Conservation (phyloP, 1,140 invertebrate genomes). For the Zaprionus taronus region DNA sequence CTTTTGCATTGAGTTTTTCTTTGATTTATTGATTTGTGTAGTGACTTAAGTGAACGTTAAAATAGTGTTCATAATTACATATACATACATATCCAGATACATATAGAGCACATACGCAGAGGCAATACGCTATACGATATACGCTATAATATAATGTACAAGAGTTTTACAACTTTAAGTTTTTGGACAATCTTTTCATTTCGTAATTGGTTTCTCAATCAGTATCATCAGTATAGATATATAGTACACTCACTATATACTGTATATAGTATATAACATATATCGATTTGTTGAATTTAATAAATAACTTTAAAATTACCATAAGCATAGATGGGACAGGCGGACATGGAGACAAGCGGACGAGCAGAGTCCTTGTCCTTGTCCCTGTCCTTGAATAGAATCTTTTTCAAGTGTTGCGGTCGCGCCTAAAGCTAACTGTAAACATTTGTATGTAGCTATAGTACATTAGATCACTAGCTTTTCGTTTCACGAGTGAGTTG, state of each 20-base stretch:
- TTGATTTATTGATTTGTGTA: constrained; percentile 79
- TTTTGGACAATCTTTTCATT: constrained; percentile 83
- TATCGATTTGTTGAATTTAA: constrained; percentile 52
- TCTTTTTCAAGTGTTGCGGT: constrained; percentile 36
- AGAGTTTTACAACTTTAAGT: constrained; percentile 80
- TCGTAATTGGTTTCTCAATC: constrained; percentile 57
- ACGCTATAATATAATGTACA: constrained; percentile 65
- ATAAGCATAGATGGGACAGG: constrained; percentile 67
- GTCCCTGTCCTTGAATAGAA: constrained; percentile 43
- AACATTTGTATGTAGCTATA: constrained; percentile 79
- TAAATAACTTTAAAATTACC: constrained; percentile 78
- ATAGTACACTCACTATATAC: constrained; percentile 14
- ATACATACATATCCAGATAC: constrained; percentile 47
- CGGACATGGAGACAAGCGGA: constrained; percentile 32
- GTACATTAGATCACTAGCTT: constrained; percentile 83
- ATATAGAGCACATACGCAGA: constrained; percentile 38
- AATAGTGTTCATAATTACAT: constrained; percentile 79
- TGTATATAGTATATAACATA: constrained; percentile 13
- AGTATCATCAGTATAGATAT: constrained; percentile 8
- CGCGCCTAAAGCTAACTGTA: constrained; percentile 67
- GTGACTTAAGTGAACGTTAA: constrained; percentile 82
- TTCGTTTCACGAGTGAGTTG: constrained; percentile 79
- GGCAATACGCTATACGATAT: constrained; percentile 1
- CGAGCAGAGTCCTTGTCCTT: constrained; percentile 29
- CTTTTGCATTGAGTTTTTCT: constrained; percentile 46